A percentile compares a stretch with the other conserved stretches of the same genome.
Conservation (phyloP, 1,140 invertebrate genomes). For the Drosophila sturtevanti region DNA sequence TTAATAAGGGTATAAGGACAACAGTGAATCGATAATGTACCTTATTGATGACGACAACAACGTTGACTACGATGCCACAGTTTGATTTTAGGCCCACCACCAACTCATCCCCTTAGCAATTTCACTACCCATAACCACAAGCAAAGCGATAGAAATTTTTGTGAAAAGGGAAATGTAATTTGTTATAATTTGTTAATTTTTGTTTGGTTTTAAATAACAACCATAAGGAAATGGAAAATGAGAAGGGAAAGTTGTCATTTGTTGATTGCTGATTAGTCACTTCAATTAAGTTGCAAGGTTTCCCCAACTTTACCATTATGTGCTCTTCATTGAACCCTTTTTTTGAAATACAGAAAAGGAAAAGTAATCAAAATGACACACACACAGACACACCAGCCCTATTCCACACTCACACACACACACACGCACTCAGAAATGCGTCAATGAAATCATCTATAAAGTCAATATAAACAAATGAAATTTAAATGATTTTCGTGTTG, state of each 20-base stretch:
- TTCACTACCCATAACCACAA: no score
- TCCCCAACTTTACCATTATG: neutral
- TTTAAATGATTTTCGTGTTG: constrained; percentile 2
- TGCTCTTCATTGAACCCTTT: neutral
- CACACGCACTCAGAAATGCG: neutral
- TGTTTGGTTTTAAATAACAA: constrained; percentile 1
- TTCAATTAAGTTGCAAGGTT: constrained; percentile 3
- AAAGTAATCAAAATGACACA: constrained; percentile 2
- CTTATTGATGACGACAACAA: constrained; percentile 13
- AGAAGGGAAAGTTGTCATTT: neutral
- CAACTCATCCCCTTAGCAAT: neutral
- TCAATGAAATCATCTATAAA: constrained; percentile 7
- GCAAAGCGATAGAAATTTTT: neutral
- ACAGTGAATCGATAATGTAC: constrained; percentile 13
- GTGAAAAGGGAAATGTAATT: neutral
- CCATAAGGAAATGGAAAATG: neutral
- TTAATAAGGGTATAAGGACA: constrained; percentile 13
- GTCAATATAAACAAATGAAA: constrained; percentile 3
- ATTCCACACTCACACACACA: neutral
- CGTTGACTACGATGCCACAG: neutral
- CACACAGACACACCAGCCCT: neutral
- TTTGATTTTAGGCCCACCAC: neutral
- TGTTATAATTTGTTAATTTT: constrained; percentile 10
- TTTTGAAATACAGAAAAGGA: neutral
- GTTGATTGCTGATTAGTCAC: neutral